These are phyloP conservation scores for Drosophila jambulina DNA, from an alignment of 1,140 invertebrate species.

Conservation along the genomic window DNA sequence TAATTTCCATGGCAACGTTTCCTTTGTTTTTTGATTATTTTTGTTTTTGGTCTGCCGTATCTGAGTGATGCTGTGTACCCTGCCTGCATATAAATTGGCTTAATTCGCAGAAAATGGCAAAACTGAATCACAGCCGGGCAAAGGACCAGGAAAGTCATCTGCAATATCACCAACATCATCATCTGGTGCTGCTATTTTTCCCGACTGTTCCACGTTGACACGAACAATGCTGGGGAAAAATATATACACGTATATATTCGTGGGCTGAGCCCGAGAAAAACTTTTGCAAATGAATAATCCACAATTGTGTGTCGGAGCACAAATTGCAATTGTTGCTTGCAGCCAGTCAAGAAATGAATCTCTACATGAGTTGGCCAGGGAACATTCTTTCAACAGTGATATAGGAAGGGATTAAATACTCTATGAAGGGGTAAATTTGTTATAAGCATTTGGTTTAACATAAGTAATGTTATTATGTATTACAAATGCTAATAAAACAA, in stretches of 20 bases:
- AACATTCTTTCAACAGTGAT: not conserved
- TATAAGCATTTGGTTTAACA: not conserved
- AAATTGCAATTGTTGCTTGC: constrained; percentile 80
- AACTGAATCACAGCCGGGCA: constrained; percentile 46
- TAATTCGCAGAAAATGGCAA: constrained; percentile 80
- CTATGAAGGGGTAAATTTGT: not conserved
- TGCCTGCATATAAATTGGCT: constrained; percentile 74
- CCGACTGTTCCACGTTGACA: constrained; percentile 43
- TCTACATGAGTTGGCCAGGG: constrained; percentile 33
- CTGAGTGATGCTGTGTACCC: constrained; percentile 42
- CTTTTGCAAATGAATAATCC: constrained; percentile 76
- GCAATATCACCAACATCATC: constrained; percentile 48
- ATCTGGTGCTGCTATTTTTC: constrained; percentile 26
- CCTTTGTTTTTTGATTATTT: constrained; percentile 25
- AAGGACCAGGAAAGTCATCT: constrained; percentile 21
- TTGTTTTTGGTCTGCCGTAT: constrained; percentile 26
- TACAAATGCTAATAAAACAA: not conserved
- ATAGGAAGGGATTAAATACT: not conserved
- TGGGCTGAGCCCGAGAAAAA: constrained; percentile 54
- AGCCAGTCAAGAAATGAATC: constrained; percentile 65
- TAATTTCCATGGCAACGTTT: constrained; percentile 60
- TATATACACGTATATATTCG: constrained; percentile 21
- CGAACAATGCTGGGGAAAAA: constrained; percentile 37
- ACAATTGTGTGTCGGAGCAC: constrained; percentile 72
- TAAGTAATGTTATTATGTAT: too few species aligned